phyloP scores from a whole-genome alignment of 2,113 vertebrate species.

The Dipodomys spectabilis region DNA sequence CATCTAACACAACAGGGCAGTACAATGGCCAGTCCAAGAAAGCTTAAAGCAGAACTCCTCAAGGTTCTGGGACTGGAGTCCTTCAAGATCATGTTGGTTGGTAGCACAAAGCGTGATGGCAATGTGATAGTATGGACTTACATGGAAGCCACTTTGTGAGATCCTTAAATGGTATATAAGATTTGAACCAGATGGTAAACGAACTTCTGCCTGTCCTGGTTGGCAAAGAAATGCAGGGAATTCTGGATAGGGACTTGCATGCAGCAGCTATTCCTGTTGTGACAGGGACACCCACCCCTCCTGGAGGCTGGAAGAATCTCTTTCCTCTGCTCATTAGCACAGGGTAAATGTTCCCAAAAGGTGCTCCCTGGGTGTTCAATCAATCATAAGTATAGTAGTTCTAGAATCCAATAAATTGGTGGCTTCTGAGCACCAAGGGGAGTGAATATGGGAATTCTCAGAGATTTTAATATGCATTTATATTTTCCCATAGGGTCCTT shows the following conservation, averaged over 20 bases:
- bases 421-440: neutral
- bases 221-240: neutral
- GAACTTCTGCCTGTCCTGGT: neutral
- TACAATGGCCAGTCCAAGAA: neutral
- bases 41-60: neutral
- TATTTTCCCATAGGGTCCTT: neutral
- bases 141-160: neutral
- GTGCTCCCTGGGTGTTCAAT: neutral
- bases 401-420: neutral
- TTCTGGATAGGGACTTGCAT: neutral
- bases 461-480: neutral
- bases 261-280: neutral
- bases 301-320: neutral
- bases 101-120: neutral
- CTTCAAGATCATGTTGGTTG: neutral
- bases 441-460: neutral
- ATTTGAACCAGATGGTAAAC: fast-evolving
- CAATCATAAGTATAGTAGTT: neutral
- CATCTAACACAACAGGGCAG: neutral
- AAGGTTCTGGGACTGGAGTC: neutral
- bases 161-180: neutral
- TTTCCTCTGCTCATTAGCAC: too few species aligned
- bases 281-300: too few species aligned
- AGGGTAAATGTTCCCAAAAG: neutral
- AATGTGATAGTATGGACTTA: neutral